Conservation (phyloP, 2,797 vertebrate genomes). For the Petrocephalus schoutedeni region DNA sequence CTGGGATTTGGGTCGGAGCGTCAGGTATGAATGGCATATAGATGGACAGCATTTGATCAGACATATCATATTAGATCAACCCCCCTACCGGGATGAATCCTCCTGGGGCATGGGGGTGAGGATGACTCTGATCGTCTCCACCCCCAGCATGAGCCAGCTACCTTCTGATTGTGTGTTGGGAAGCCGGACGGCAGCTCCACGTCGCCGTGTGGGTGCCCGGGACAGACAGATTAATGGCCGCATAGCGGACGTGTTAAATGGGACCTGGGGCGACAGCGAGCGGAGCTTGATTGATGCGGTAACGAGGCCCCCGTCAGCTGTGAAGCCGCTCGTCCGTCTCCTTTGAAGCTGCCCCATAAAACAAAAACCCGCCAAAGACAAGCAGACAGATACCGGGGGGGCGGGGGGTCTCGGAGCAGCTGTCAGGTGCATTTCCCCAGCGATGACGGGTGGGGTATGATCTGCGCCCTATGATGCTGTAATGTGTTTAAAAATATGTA, state of each 20-base stretch:
- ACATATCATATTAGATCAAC: not conserved
- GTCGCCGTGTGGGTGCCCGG: not conserved
- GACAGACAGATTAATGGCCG: not conserved
- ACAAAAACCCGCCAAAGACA: not conserved
- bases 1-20: not conserved
- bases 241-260: not conserved
- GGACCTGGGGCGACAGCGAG: not conserved
- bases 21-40: not conserved
- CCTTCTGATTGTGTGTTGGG: not conserved
- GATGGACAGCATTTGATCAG: not conserved
- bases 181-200: no score
- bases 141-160: not conserved
- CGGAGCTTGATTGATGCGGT: constrained; percentile 7
- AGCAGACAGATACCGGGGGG: not conserved
- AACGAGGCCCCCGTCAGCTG: not conserved
- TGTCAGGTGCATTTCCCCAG: not conserved
- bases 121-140: not conserved
- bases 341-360: not conserved
- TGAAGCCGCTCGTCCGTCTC: constrained; percentile 3
- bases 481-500: constrained; percentile 1
- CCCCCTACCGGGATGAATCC: not conserved
- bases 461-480: not conserved
- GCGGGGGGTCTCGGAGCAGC: not conserved
- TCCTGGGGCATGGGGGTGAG: not conserved
- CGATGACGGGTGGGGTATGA: not conserved